A percentile compares a stretch with the other conserved stretches of the same genome.
Evolutionary conservation across 2,113 vertebrate species (phyloP).

Genomic region (Gadus chalcogrammus): DNA sequence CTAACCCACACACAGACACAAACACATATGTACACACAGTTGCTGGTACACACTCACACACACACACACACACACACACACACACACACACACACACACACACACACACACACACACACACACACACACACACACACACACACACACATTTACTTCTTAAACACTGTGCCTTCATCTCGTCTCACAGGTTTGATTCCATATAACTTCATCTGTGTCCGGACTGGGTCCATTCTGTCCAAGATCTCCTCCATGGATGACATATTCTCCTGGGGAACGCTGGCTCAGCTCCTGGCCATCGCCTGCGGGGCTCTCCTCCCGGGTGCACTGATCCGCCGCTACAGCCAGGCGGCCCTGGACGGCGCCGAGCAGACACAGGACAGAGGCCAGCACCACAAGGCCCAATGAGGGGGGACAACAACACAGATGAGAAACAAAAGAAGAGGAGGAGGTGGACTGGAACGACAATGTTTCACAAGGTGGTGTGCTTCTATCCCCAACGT

Average conservation of each 20-base stretch:
- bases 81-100: slow-evolving; percentile 8
- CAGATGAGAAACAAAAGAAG: too few relatives aligned
- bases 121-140: background rate
- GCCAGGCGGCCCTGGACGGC: slow-evolving; percentile 71
- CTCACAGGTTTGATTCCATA: slow-evolving; percentile 89
- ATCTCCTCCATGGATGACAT: slow-evolving; percentile 90
- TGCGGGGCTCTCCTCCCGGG: slow-evolving; percentile 86
- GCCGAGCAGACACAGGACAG: slow-evolving; percentile 27
- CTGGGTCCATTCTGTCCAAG: slow-evolving; percentile 89
- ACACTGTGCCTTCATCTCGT: background rate
- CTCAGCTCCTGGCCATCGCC: slow-evolving; percentile 88
- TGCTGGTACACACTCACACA: too few relatives aligned
- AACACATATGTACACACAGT: too few relatives aligned
- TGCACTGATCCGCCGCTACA: slow-evolving; percentile 83
- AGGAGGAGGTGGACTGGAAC: too few relatives aligned
- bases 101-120: background rate
- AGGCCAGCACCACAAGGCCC: slow-evolving; percentile 71
- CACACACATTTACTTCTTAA: background rate
- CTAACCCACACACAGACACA: background rate
- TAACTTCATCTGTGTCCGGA: slow-evolving; percentile 97
- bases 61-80: too few relatives aligned
- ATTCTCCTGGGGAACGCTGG: slow-evolving; percentile 87
- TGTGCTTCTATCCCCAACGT: too few relatives aligned
- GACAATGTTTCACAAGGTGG: too few relatives aligned
- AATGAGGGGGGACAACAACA: slow-evolving; percentile 26